Percentiles rank a stretch among this genome's conserved stretches.
phyloP scores from a whole-genome alignment of 64 coral and sea anemone genomes.

The Pocillopora verrucosa region DNA sequence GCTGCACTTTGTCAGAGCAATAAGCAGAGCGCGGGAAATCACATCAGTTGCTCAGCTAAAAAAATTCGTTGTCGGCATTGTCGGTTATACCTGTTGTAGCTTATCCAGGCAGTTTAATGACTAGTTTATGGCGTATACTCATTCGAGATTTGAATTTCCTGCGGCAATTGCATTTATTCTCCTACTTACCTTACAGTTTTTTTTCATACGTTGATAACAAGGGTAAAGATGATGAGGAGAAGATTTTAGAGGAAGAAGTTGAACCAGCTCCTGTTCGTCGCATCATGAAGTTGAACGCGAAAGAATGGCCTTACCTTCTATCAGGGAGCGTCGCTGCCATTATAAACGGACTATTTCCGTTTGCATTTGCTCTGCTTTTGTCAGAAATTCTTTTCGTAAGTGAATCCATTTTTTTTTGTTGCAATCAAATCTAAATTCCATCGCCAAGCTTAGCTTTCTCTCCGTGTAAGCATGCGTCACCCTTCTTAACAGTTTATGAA shows the following conservation, averaged over 20 bases:
- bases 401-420: neutral
- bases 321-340: conserved; percentile 56
- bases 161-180: neutral
- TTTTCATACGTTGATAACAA: neutral
- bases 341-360: conserved; percentile 81
- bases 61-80: too few species aligned
- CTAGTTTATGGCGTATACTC: too few species aligned
- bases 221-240: conserved; percentile 67
- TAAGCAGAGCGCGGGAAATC: too few species aligned
- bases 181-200: neutral
- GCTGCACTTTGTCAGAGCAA: too few species aligned
- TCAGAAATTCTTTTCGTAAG: conserved; percentile 88
- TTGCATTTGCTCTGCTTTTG: conserved; percentile 90
- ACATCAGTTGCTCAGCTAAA: too few species aligned
- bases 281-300: conserved; percentile 71
- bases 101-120: too few species aligned
- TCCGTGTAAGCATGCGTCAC: too few species aligned
- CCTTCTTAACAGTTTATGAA: too few species aligned
- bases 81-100: too few species aligned
- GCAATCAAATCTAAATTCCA: too few species aligned
- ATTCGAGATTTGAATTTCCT: too few species aligned
- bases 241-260: conserved; percentile 84
- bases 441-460: too few species aligned
- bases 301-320: conserved; percentile 77
- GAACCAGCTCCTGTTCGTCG: conserved; percentile 74